phyloP scores from a whole-genome alignment of 2,888 invertebrate species.

The Helobdella robusta region DNA sequence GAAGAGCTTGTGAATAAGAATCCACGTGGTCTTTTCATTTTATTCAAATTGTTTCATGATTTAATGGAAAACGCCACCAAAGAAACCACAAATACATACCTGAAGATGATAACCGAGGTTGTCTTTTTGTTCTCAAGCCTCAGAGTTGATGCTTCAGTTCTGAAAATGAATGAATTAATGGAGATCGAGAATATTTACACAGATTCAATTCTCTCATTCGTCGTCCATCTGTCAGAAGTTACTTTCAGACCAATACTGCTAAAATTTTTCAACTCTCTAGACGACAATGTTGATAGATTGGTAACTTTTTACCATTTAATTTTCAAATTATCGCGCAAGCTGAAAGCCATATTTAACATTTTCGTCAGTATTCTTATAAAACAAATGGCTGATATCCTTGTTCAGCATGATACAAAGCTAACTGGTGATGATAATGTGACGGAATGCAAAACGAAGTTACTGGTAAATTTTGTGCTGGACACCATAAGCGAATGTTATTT shows the following conservation, averaged over 20 bases:
- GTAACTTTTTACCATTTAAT: constrained; percentile 3
- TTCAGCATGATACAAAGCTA: neutral
- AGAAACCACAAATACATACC: neutral
- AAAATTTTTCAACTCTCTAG: neutral
- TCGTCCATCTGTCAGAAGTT: constrained; percentile 77
- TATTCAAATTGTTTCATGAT: neutral
- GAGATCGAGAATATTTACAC: constrained; percentile 63
- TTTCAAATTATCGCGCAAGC: neutral
- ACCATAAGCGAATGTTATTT: neutral
- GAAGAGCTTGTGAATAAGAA: neutral
- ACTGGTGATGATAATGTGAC: constrained; percentile 3
- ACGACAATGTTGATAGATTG: neutral
- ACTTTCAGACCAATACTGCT: constrained; percentile 77
- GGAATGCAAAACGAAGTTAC: neutral
- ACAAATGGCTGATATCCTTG: neutral
- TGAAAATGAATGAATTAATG: neutral
- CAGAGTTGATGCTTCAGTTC: neutral
- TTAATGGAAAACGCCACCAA: neutral
- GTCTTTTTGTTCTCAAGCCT: neutral
- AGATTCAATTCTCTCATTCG: constrained; percentile 66
- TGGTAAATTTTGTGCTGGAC: neutral
- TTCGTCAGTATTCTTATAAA: neutral
- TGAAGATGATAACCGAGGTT: neutral
- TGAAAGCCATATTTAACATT: neutral
- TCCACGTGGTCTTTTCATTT: neutral